Evolutionary conservation across 1,140 invertebrate species (phyloP).

Genomic region (Oncopeltus fasciatus): DNA sequence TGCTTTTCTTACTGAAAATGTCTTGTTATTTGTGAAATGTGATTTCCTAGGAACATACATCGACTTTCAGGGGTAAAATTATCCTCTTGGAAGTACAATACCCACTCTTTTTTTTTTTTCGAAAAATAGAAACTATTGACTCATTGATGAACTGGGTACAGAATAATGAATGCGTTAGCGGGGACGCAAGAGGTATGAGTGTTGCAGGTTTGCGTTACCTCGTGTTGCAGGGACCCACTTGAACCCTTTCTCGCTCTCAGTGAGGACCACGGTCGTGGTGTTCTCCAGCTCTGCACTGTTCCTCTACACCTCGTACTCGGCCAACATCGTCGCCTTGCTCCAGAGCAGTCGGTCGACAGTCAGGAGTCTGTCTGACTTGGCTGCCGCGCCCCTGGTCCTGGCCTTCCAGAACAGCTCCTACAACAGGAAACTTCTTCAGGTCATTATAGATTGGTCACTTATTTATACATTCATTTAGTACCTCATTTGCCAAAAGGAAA

Average conservation of each 20-base stretch:
- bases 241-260: neutral
- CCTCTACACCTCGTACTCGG: conserved; percentile 54
- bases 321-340: conserved; percentile 54
- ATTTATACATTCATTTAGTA: neutral
- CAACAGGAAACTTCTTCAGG: neutral
- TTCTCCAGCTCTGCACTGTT: conserved; percentile 42
- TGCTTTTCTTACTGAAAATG: too few relatives aligned
- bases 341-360: conserved; percentile 46
- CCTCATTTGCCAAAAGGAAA: too few relatives aligned
- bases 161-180: too few relatives aligned
- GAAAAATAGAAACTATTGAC: too few relatives aligned
- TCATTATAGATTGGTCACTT: neutral
- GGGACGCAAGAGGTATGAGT: too few relatives aligned
- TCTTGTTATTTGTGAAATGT: too few relatives aligned
- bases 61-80: too few relatives aligned
- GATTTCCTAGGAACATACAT: too few relatives aligned
- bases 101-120: too few relatives aligned
- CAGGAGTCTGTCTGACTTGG: conserved; percentile 18
- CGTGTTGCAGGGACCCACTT: neutral
- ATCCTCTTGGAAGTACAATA: too few relatives aligned
- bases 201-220: neutral
- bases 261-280: conserved; percentile 34
- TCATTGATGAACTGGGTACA: too few relatives aligned
- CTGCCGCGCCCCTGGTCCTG: neutral
- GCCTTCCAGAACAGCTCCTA: neutral